Evolutionary conservation across 2,113 vertebrate species (phyloP).

Genomic region (Sitta europaea): DNA sequence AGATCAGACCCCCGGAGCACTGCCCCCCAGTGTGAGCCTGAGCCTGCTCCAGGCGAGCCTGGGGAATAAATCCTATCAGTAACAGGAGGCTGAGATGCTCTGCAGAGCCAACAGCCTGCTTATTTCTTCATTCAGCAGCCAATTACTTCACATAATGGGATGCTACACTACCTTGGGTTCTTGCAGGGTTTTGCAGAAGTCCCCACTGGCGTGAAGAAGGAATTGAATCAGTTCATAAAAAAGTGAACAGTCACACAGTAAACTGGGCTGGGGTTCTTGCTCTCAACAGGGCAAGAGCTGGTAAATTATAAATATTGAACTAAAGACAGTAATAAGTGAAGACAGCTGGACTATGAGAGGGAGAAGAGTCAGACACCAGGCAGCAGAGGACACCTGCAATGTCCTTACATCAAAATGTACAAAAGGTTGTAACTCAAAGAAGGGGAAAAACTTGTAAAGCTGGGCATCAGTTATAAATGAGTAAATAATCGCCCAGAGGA

Average conservation of each 20-base stretch:
- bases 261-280: not conserved
- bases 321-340: not conserved
- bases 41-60: not conserved
- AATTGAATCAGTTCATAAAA: not conserved
- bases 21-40: not conserved
- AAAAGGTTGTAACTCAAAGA: not conserved
- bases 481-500: not conserved
- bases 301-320: not conserved
- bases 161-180: not conserved
- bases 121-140: not conserved
- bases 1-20: not conserved
- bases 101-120: not conserved
- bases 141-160: not conserved
- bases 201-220: not conserved
- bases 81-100: not conserved
- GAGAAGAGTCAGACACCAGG: not conserved
- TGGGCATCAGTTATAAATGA: not conserved
- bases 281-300: not conserved
- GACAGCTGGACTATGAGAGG: not conserved
- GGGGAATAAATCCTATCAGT: constrained; percentile 31
- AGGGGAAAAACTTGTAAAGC: not conserved
- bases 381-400: not conserved
- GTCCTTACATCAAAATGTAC: not conserved
- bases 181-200: not conserved
- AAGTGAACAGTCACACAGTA: not conserved